These are phyloP conservation scores for Molossus alvarezi DNA, from an alignment of 2,797 vertebrate genomes.

Conservation along the genomic window DNA sequence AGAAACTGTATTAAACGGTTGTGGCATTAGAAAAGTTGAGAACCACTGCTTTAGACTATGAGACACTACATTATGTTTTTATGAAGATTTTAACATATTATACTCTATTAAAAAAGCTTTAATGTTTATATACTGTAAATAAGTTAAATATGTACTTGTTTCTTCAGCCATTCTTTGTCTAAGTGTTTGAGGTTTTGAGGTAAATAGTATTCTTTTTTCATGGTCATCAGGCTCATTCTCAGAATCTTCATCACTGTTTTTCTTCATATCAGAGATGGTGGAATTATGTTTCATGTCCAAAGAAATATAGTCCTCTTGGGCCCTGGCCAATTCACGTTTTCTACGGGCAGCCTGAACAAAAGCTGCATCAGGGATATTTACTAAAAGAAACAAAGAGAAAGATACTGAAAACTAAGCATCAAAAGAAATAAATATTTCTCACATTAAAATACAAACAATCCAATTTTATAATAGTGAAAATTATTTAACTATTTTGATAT, in stretches of 20 bases:
- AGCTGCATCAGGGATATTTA: slow-evolving; percentile 90
- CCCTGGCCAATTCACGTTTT: slow-evolving; percentile 90
- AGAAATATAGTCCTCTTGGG: slow-evolving; percentile 92
- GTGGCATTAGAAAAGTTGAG: too few relatives aligned
- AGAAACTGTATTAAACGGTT: too few relatives aligned
- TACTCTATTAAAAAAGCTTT: slow-evolving; percentile 31
- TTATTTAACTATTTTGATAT: slow-evolving; percentile 47
- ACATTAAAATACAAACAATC: slow-evolving; percentile 3
- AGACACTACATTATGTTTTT: neutral
- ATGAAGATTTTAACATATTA: neutral
- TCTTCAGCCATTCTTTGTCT: slow-evolving; percentile 94
- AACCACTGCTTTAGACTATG: neutral
- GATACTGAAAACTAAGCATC: neutral
- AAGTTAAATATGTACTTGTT: slow-evolving; percentile 89
- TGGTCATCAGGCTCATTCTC: slow-evolving; percentile 93
- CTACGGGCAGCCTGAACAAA: slow-evolving; percentile 91
- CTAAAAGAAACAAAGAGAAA: slow-evolving; percentile 87
- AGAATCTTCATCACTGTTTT: slow-evolving; percentile 89
- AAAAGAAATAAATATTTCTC: slow-evolving; percentile 1
- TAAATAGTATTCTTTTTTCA: slow-evolving; percentile 93
- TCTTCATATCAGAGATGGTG: neutral
- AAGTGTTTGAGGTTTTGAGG: slow-evolving; percentile 92
- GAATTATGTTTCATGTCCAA: slow-evolving; percentile 87
- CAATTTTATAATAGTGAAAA: neutral
- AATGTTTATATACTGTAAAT: neutral